Base-by-base conservation (phyloP, 1,140 invertebrate species). In the Condylostylus longicornis region DNA sequence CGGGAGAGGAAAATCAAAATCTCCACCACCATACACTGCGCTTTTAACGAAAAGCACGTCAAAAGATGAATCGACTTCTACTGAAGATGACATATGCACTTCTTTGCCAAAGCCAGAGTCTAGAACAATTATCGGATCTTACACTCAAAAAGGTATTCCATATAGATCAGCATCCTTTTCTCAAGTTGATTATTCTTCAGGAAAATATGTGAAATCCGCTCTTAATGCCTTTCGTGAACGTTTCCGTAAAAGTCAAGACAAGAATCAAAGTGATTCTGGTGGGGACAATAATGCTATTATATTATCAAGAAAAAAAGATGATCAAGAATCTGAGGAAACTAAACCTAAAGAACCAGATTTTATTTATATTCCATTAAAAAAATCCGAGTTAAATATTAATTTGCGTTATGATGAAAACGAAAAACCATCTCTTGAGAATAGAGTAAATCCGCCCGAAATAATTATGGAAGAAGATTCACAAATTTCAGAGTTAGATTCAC, bases 91-190 rank as follows among this genome's bases (percentile, higher is more conserved):
- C 40, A 61, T 62, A 28, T 56, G 64, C 36, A 56, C 55, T n/a
- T n/a, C n/a, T 29, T 54, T 68, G 29, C 50, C 65, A n/a, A 68
- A 65, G 46, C 62, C 70, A 14, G 70, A 72, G 42, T 64, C 67
- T 21, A 65, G 69, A 22, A 64, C 64, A 9, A 66, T 70, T 18
- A 61, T 71, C 21, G 69, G 69, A 13, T 67, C 70, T 0, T 72
- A 71, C 43, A 62, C 68, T 7, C 71, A 72, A 45, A 66, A 66
- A 35, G 67, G 64, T 23, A 69, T 73, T 43, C 75, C 79, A 3
- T 80, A 76, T 44, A 67, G 82, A 18, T 84, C 80, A 49, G 80
- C 82, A 5, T 86, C 82, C 8, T 85, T 86, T 48, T 82, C 82
- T 1, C 82, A 85, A 58, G 79, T 82, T 27, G 81, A 85, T 51